Evolutionary conservation across 2,113 vertebrate genomes (phyloP).

Genomic region (Periophthalmodon schlosseri): DNA sequence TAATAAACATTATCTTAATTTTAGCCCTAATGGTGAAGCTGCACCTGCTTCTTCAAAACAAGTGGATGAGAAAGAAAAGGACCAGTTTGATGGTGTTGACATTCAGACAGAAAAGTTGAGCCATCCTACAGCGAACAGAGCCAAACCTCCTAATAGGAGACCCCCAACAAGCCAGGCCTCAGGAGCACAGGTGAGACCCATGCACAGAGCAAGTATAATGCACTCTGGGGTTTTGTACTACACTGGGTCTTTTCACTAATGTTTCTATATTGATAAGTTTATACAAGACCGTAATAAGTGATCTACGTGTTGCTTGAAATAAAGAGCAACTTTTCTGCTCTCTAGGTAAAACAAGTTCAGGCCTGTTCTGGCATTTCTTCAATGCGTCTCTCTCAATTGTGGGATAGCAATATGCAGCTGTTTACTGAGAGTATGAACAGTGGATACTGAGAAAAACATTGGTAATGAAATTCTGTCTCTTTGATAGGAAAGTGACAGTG

Average conservation of each 20-base stretch:
- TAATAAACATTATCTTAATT: not conserved
- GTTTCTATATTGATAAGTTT: not conserved
- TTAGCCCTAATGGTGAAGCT: conserved; percentile 61
- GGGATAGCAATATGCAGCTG: not conserved
- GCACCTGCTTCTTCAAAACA: conserved; percentile 43
- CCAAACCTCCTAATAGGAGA: conserved; percentile 78
- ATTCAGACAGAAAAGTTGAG: conserved; percentile 71
- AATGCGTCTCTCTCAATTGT: not conserved
- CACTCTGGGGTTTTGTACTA: not conserved
- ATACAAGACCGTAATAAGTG: too few relatives aligned
- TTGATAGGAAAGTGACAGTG: conserved; percentile 33
- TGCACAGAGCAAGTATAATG: not conserved
- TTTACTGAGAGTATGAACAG: not conserved
- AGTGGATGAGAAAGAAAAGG: conserved; percentile 41
- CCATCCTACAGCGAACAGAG: conserved; percentile 79
- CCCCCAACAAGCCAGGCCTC: conserved; percentile 61
- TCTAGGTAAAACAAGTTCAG: not conserved
- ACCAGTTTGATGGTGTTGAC: conserved; percentile 72
- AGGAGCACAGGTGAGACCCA: conserved; percentile 39
- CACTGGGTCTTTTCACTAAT: not conserved
- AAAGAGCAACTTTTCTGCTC: not conserved
- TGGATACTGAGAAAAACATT: not conserved
- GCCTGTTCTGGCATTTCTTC: not conserved
- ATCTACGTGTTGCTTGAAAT: not conserved
- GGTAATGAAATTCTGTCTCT: conserved; percentile 9